Conservation (phyloP, 2,888 invertebrate genomes). For the Barypeithes pellucidus region DNA sequence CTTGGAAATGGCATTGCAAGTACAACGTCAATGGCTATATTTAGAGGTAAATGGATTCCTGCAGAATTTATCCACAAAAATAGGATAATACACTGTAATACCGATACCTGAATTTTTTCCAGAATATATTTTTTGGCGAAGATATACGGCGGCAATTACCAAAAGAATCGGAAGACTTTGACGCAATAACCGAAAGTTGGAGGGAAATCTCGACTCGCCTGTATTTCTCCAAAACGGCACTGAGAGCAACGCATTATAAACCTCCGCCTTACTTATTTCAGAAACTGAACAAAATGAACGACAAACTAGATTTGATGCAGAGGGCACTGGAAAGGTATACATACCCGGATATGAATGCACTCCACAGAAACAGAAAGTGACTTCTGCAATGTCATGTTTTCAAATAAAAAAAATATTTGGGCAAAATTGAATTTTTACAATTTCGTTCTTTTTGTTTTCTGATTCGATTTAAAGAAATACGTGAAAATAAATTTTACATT, state of each 20-base stretch:
- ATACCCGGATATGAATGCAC: too few relatives aligned
- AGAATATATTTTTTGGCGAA: constrained; percentile 90
- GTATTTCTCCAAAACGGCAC: constrained; percentile 74
- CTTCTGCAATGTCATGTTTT: too few relatives aligned
- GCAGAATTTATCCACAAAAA: too few relatives aligned
- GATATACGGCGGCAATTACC: constrained; percentile 91
- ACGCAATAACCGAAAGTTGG: constrained; percentile 82
- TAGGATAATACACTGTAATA: neutral
- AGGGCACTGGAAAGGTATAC: constrained; percentile 83
- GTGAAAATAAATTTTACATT: too few relatives aligned
- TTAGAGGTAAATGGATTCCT: constrained; percentile 80
- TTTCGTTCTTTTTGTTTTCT: too few relatives aligned
- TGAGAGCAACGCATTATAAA: constrained; percentile 77
- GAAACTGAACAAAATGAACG: constrained; percentile 81
- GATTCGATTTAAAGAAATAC: too few relatives aligned
- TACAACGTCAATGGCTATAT: constrained; percentile 90
- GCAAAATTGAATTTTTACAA: too few relatives aligned
- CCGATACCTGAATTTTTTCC: constrained; percentile 45
- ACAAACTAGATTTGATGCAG: constrained; percentile 85
- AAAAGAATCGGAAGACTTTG: constrained; percentile 82
- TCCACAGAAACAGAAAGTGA: too few relatives aligned
- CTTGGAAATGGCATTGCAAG: constrained; percentile 84
- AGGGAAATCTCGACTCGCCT: constrained; percentile 76
- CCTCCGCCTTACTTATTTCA: constrained; percentile 78
- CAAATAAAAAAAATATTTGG: too few relatives aligned